A percentile compares a stretch with the other conserved stretches of the same genome.
Conservation (phyloP, 2,113 vertebrate genomes). For the Peromyscus leucopus region DNA sequence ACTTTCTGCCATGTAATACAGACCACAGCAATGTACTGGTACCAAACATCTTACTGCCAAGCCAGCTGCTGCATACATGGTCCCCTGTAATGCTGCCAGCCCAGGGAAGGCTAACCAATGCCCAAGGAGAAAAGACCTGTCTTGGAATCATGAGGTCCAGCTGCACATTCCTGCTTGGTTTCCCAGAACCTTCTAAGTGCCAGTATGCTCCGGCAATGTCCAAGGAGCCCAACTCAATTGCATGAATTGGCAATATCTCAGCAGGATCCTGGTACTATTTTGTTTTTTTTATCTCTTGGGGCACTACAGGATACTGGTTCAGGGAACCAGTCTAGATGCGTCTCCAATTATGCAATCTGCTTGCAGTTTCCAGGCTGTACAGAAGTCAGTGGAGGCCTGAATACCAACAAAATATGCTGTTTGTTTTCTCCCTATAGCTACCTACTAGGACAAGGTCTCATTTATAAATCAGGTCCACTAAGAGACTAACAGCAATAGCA, state of each 20-base stretch:
- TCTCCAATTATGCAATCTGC: neutral
- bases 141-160: neutral
- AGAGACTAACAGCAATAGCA: neutral
- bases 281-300: neutral
- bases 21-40: neutral
- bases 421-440: accelerated
- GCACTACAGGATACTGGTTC: neutral
- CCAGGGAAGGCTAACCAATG: neutral
- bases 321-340: neutral
- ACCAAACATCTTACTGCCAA: neutral
- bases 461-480: neutral
- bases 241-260: neutral
- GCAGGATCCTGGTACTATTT: neutral
- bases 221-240: neutral
- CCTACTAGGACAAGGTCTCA: neutral
- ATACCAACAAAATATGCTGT: neutral
- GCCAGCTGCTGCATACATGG: neutral
- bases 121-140: neutral
- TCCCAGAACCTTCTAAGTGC: neutral
- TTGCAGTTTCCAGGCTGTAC: neutral
- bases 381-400: neutral
- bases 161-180: neutral
- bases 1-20: neutral
- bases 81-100: neutral
- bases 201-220: neutral